These are phyloP conservation scores for Drosophila leonis DNA, from an alignment of 2,888 invertebrate genomes.

Conservation along the genomic window DNA sequence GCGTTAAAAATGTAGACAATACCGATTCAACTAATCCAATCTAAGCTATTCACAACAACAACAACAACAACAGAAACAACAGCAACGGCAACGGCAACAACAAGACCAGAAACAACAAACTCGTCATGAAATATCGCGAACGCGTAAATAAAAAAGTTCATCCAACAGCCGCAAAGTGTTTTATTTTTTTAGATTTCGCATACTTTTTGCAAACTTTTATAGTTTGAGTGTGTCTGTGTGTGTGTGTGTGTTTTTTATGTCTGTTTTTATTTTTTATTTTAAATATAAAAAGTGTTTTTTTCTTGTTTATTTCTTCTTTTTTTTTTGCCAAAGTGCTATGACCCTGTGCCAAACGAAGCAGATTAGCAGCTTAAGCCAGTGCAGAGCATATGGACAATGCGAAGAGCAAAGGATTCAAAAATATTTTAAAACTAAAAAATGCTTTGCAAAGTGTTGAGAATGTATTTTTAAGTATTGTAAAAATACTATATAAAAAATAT, in stretches of 20 bases:
- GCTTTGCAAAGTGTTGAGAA: neutral
- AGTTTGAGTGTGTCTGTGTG: conserved; percentile 10
- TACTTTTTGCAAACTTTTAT: conserved; percentile 59
- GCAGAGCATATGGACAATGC: conserved; percentile 32
- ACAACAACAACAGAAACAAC: conserved; percentile 11
- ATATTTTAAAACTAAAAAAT: neutral
- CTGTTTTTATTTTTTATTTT: conserved; percentile 24
- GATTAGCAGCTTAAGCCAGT: conserved; percentile 6
- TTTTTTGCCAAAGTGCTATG: conserved; percentile 70
- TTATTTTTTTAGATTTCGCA: conserved; percentile 35
- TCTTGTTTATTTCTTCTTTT: neutral
- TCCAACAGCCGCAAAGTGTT: conserved; percentile 32
- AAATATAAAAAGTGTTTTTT: conserved; percentile 4
- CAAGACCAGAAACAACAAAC: conserved; percentile 12
- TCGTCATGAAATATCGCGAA: conserved; percentile 55
- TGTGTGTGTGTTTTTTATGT: conserved; percentile 2
- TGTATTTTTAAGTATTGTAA: neutral
- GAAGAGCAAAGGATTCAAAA: conserved; percentile 11
- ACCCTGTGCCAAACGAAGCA: conserved; percentile 66
- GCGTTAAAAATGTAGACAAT: conserved; percentile 36
- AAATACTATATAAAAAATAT: neutral
- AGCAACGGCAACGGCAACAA: conserved; percentile 6
- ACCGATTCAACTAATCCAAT: conserved; percentile 39
- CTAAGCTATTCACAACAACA: conserved; percentile 18
- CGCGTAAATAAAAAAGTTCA: conserved; percentile 61